Evolutionary conservation across 2,888 invertebrate genomes (phyloP), one percentile per base, ranked within the genome.

Genomic region (Perithous albicinctus): DNA sequence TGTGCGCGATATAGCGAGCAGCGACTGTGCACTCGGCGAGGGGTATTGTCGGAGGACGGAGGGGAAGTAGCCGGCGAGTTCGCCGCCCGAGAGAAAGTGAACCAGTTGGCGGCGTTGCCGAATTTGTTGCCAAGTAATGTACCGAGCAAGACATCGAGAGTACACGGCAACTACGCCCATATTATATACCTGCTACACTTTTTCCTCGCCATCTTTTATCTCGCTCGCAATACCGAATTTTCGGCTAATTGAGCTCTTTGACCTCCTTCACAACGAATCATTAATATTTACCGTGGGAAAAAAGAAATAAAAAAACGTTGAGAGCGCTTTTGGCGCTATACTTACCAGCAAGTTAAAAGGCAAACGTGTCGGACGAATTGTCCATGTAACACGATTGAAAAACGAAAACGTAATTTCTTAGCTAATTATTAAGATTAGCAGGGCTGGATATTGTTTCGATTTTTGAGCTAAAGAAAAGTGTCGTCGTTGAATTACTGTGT

Each of bases 41-140:
- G 56, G n/a, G 56, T 6, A n/a, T 12, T 76, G 80, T 74, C 74
- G 46, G 67, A 41, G 35, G 38, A 48, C 63, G 78, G 69, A 67
- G 12, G 15, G 78, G 64, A 85, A 76, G 80, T 84, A 81, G 63
- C 69, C 56, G 78, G 64, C 81, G 86, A 86, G 87, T 87, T 89
- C 87, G 88, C 88, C 88, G 88, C 80, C 86, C 88, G 89, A 90
- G 91, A 91, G 91, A 91, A 91, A 91, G 91, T 91, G 90, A 91
- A 90, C 90, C 90, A 91, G 91, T 89, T 89, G 89, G 89, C 91
- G 88, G 86, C 84, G 91, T 90, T 91, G 91, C 88, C 91, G 89
- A 91, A 91, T 91, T 90, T 87, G 86, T 86, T 83, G 84, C 86
- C 80, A 69, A 86, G 75, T 84, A 73, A 69, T 78, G 15, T 59